phyloP scores from a whole-genome alignment of 2,888 invertebrate genomes.

The Rhogogaster chlorosoma region DNA sequence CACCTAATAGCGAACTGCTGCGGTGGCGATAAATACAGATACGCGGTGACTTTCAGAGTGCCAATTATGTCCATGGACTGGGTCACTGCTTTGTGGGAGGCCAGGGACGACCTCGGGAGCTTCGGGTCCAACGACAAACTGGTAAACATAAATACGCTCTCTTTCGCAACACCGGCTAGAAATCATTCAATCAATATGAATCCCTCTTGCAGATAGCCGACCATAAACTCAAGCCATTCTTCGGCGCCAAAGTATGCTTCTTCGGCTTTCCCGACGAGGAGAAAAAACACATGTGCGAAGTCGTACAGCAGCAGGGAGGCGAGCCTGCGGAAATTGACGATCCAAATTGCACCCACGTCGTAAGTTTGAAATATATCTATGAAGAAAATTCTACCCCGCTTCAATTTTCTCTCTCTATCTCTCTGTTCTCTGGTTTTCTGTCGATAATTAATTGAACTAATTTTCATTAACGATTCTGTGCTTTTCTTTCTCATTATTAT shows the following conservation, averaged over 20 bases:
- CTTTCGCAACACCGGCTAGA: neutral
- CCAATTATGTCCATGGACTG: constrained; percentile 94
- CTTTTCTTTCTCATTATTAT: no score
- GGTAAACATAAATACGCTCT: constrained; percentile 76
- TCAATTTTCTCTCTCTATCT: constrained; percentile 17
- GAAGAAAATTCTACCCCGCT: constrained; percentile 29
- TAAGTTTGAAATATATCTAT: constrained; percentile 80
- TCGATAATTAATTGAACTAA: neutral
- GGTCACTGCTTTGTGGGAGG: constrained; percentile 94
- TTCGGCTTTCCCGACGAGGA: constrained; percentile 95
- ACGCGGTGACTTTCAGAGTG: constrained; percentile 93
- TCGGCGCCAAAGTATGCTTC: constrained; percentile 92
- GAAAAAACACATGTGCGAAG: constrained; percentile 94
- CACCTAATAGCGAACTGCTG: constrained; percentile 95
- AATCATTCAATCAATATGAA: neutral
- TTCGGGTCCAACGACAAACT: constrained; percentile 86
- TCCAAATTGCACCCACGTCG: constrained; percentile 94
- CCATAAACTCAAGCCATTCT: constrained; percentile 92
- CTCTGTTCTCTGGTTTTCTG: neutral
- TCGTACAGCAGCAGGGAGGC: constrained; percentile 91
- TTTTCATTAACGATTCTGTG: neutral
- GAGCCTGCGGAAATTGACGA: constrained; percentile 87
- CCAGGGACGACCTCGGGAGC: constrained; percentile 85
- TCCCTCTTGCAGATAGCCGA: constrained; percentile 64
- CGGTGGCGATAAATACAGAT: constrained; percentile 95